Evolutionary conservation across 2,888 invertebrate species (phyloP), one percentile per base, ranked within the genome.

Genomic region (Colletes collaris): DNA sequence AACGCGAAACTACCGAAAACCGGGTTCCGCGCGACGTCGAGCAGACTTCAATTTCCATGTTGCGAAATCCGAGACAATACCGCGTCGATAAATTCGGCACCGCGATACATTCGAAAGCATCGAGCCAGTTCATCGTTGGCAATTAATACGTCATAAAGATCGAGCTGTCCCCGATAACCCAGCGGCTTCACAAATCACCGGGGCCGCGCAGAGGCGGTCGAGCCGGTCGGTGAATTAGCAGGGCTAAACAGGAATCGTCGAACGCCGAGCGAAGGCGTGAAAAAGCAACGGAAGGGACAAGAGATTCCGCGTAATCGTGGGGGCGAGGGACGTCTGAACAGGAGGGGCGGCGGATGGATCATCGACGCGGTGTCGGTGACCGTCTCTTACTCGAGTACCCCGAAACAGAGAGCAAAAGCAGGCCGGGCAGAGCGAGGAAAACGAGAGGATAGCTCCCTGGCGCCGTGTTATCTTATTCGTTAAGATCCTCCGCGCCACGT

Each of bases 381-480:
- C 91, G 89, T 88, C 89, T 86, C 87, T 86, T 89, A 73, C 87
- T 89, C 75, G 83, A 75, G 80, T 80, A 64, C 63, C 77, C 77
- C 69, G 35, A 63, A 37, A 67, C 69, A 72, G 56, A 67, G 67
- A 62, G 52, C 53, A 56, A 59, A 37, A 16, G 16, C 64, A 4
- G 27, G 49, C 63, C 60, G 55, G 50, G 50, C 16, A 58, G 53
- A 53, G 52, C 56, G 46, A 11, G 13, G 40, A 7, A 40, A 40
- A 40, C 44, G 70, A 52, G 56, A 50, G 70, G 76, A 67, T 76
- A 87, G 84, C 86, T 89, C 87, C 87, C 85, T 92, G 92, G 92
- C 91, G 92, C 91, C 90, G 90, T 81, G 89, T 91, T 92, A 92
- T 92, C 92, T 91, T 86, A 83, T 91, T 90, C 89, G 90, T 89